A percentile compares a stretch with the other conserved stretches of the same genome.
Conservation (phyloP, 37 sponge, comb jelly and placozoan species). For the Eunapius fragilis region DNA sequence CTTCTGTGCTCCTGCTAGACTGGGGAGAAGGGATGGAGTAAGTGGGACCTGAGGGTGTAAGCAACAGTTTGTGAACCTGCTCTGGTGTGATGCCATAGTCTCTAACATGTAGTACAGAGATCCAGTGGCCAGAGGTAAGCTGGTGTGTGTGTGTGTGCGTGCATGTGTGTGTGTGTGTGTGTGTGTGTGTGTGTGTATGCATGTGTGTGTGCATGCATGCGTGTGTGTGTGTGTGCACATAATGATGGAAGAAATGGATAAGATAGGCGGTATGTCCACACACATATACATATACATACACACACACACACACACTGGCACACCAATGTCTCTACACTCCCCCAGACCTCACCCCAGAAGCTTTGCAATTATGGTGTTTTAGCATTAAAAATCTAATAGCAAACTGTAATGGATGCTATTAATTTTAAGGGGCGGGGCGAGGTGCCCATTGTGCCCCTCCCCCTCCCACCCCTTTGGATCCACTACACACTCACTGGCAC, state of each 20-base stretch:
- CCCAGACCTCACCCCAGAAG: no score
- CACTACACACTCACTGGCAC: neutral
- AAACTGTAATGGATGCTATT: no score
- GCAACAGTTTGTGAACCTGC: neutral
- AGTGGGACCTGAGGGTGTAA: neutral
- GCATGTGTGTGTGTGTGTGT: constrained; percentile 8
- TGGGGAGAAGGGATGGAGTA: neutral
- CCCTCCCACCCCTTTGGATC: no score
- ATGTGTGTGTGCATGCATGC: constrained; percentile 19
- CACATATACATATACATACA: no score
- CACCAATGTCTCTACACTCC: no score
- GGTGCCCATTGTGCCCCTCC: no score
- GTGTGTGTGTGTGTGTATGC: constrained; percentile 5
- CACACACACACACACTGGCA: no score
- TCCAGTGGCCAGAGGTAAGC: constrained; percentile 45
- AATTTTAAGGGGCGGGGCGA: no score
- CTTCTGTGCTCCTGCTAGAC: neutral
- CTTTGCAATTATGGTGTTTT: no score
- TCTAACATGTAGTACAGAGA: constrained; percentile 40
- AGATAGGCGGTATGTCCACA: no score
- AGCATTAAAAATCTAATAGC: no score
- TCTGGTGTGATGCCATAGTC: constrained; percentile 13
- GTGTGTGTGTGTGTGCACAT: constrained; percentile 19
- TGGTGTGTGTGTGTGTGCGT: constrained; percentile 18
- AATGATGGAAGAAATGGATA: neutral